Evolutionary conservation across 2,113 vertebrate genomes (phyloP).

Genomic region (Gymnobelideus leadbeateri): DNA sequence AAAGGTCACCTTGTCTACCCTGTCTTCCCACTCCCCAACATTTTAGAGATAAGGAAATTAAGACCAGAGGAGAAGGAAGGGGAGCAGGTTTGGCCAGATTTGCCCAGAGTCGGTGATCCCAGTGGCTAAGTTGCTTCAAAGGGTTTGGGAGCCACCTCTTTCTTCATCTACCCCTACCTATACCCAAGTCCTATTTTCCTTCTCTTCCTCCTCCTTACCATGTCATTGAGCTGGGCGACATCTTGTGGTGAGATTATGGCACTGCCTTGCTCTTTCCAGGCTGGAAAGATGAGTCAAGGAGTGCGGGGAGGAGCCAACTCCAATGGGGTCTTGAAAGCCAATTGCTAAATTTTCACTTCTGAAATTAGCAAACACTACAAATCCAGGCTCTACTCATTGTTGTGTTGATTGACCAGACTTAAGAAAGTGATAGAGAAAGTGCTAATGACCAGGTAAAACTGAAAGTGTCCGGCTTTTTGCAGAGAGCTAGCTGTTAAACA

Average conservation of each 20-base stretch:
- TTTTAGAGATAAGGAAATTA: not conserved
- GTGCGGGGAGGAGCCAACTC: not conserved
- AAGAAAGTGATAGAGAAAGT: not conserved
- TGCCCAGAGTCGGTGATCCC: not conserved
- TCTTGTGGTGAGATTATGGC: not conserved
- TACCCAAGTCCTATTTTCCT: not conserved
- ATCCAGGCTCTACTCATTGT: not conserved
- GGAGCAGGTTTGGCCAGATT: not conserved
- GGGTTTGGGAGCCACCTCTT: not conserved
- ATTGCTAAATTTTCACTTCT: not conserved
- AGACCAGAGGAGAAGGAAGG: not conserved
- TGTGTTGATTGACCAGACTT: not conserved
- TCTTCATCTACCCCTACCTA: not conserved
- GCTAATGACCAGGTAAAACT: not conserved
- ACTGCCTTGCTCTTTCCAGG: not conserved
- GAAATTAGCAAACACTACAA: not conserved
- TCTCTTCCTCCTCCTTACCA: not conserved
- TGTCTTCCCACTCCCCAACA: not conserved
- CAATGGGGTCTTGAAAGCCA: not conserved
- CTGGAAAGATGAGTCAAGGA: not conserved
- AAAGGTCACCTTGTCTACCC: not conserved
- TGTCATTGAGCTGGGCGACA: not conserved
- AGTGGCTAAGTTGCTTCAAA: not conserved
- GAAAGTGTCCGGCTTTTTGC: not conserved
- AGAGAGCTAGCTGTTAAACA: not conserved